phyloP scores from a whole-genome alignment of 2,113 vertebrate species.

The Bujurquina vittata region DNA sequence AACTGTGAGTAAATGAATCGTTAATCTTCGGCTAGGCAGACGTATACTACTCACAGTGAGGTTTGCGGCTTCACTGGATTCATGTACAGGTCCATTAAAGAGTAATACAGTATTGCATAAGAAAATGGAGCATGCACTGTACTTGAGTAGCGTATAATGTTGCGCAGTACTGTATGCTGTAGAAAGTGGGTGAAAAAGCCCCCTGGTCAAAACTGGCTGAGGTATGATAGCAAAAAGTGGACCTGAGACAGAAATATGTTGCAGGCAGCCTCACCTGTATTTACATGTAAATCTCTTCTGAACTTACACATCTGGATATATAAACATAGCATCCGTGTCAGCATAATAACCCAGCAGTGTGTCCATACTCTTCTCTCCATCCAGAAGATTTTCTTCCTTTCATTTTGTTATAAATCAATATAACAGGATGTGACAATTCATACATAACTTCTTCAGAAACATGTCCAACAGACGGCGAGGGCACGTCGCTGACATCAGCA shows the following conservation, averaged over 20 bases:
- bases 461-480: neutral
- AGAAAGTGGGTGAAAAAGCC: neutral
- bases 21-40: neutral
- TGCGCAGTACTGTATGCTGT: too few species aligned
- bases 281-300: accelerated
- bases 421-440: accelerated
- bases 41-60: accelerated
- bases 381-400: neutral
- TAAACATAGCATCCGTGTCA: neutral
- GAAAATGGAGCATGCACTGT: too few species aligned
- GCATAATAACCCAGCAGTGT: neutral
- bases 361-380: neutral
- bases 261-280: neutral
- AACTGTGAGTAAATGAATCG: neutral
- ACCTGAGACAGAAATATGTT: neutral
- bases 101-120: neutral
- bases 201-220: neutral
- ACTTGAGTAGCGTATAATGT: too few species aligned
- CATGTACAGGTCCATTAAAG: neutral
- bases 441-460: neutral
- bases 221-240: neutral
- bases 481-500: neutral
- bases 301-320: neutral
- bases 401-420: neutral
- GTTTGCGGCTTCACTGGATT: too few species aligned